Conservation (phyloP, 1,140 invertebrate genomes). For the Heliothis virescens region DNA sequence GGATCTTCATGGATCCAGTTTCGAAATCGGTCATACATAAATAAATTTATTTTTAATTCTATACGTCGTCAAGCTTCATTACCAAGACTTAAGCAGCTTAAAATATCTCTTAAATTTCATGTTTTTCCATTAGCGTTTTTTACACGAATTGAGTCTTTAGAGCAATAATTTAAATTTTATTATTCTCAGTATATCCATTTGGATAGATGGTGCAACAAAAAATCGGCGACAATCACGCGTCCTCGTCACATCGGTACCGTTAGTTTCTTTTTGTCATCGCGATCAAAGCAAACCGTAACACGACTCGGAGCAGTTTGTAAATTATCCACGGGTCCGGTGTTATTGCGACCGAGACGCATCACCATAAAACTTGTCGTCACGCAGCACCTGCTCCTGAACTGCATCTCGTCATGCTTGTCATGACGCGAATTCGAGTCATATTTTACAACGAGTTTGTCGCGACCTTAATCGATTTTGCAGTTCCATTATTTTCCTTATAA, state of each 20-base stretch:
- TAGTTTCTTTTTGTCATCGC: conserved; percentile 58
- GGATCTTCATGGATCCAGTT: conserved; percentile 29
- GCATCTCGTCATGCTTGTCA: conserved; percentile 61
- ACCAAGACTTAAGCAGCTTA: background rate
- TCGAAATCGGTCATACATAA: conserved; percentile 32
- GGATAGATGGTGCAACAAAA: conserved; percentile 23
- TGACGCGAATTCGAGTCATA: conserved; percentile 58
- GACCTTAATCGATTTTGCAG: conserved; percentile 64
- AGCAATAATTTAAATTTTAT: conserved; percentile 5
- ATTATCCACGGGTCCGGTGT: conserved; percentile 66
- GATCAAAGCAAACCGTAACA: conserved; percentile 55
- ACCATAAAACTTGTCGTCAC: conserved; percentile 62
- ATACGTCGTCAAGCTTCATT: background rate
- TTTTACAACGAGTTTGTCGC: conserved; percentile 54
- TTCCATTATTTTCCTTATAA: conserved; percentile 48
- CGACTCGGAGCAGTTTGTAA: conserved; percentile 59
- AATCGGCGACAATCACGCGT: conserved; percentile 50
- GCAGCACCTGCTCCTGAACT: conserved; percentile 58
- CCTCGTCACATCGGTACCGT: conserved; percentile 58
- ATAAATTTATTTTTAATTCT: conserved; percentile 30
- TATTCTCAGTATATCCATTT: background rate
- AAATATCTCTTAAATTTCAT: conserved; percentile 20
- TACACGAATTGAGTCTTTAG: background rate
- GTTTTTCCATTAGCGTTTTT: conserved; percentile 16
- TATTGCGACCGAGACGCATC: conserved; percentile 55